These are phyloP conservation scores for Microctenopoma lineatum DNA, from an alignment of 2,797 vertebrate species.

Conservation along the genomic window DNA sequence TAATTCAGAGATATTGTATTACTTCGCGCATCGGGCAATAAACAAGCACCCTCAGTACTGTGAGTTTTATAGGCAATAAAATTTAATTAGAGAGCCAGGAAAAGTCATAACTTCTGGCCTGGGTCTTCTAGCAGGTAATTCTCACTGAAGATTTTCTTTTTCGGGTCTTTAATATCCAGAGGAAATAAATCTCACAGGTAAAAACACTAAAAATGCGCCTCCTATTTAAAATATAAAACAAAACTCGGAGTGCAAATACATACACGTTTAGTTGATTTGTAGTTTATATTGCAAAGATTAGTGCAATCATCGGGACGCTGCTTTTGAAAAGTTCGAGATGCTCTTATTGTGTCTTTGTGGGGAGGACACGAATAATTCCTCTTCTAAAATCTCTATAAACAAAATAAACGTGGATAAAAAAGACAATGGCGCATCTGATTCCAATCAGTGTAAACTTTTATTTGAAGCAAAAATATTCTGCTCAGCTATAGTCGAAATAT, in stretches of 20 bases:
- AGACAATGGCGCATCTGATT: constrained; percentile 68
- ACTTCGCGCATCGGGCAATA: constrained; percentile 53
- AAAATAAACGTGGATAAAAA: constrained; percentile 48
- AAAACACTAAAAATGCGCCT: constrained; percentile 6
- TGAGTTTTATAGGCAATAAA: constrained; percentile 86
- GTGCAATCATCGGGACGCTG: neutral
- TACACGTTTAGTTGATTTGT: neutral
- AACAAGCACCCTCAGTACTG: constrained; percentile 75
- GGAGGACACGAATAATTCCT: constrained; percentile 2
- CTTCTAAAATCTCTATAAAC: neutral
- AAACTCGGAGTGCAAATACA: neutral
- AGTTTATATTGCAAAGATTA: neutral
- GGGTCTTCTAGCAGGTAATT: constrained; percentile 82
- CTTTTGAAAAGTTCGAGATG: constrained; percentile 4
- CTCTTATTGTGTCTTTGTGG: neutral
- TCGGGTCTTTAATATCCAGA: constrained; percentile 82
- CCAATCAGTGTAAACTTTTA: constrained; percentile 89
- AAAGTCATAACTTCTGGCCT: constrained; percentile 91
- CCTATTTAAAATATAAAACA: neutral
- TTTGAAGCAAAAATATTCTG: constrained; percentile 94
- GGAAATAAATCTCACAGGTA: constrained; percentile 81
- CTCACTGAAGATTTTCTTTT: constrained; percentile 85
- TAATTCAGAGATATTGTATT: constrained; percentile 55
- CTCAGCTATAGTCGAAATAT: constrained; percentile 87
- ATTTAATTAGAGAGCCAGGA: constrained; percentile 93